Evolutionary conservation across 92 coral and sea anemone species (phyloP), one percentile per base, ranked within the genome.

Genomic region (Nematostella vectensis): DNA sequence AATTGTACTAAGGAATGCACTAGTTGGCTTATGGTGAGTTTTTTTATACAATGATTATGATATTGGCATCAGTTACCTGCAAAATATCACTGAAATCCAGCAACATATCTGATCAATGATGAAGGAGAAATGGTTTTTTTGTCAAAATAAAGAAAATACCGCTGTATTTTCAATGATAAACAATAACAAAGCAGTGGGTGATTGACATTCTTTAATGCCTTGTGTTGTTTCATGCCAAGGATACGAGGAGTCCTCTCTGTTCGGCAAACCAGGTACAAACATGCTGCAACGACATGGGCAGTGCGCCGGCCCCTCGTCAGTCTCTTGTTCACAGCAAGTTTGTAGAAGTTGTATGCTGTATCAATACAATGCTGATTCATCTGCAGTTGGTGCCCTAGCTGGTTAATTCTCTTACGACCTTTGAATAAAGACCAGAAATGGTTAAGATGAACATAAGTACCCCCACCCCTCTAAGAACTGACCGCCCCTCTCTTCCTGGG

Each of bases 161-260:
- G n/a, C n/a, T n/a, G n/a, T n/a, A n/a, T n/a, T n/a, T n/a, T n/a
- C n/a, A n/a, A n/a, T n/a, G n/a, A n/a, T n/a, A n/a, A n/a, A n/a
- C n/a, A n/a, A n/a, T n/a, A n/a, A n/a, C n/a, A n/a, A n/a, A n/a
- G n/a, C n/a, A n/a, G n/a, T n/a, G n/a, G n/a, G n/a, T n/a, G n/a
- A n/a, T n/a, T n/a, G n/a, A n/a, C n/a, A n/a, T n/a, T n/a, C n/a
- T n/a, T n/a, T n/a, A n/a, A n/a, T n/a, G n/a, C n/a, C n/a, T n/a
- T n/a, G n/a, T n/a, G n/a, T n/a, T n/a, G n/a, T n/a, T 33, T 15
- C 40, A 33, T 15, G 15, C 15, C 40, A 58, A 70, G 88, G 98
- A 91, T 91, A 91, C 78, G 98, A 27, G 98, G 94, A 36, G 98
- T 91, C 66, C 72, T 81, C 62, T 91, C 98, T 48, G 95, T 91